Conservation (phyloP, 2,888 invertebrate species). For the Eupithecia subfuscata region DNA sequence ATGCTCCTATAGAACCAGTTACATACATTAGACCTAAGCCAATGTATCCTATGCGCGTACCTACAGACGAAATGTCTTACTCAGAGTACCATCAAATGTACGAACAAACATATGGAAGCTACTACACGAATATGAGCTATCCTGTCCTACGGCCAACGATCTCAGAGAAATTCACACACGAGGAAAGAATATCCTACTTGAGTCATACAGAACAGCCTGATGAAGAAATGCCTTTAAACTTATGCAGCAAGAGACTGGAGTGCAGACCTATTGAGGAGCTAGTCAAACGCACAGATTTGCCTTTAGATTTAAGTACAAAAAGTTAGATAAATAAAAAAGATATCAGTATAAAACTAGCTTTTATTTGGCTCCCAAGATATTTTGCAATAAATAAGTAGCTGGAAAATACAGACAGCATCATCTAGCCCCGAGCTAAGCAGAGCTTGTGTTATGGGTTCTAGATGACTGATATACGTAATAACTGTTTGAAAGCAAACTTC, state of each 20-base stretch:
- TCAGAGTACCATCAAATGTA: constrained; percentile 77
- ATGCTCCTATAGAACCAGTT: constrained; percentile 57
- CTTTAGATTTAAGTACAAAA: constrained; percentile 86
- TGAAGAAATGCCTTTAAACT: constrained; percentile 75
- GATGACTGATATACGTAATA: too few species aligned
- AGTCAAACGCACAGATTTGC: constrained; percentile 79
- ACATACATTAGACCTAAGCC: constrained; percentile 66
- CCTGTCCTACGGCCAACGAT: constrained; percentile 63
- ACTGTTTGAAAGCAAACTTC: background rate
- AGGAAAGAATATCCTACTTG: constrained; percentile 55
- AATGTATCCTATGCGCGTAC: constrained; percentile 68
- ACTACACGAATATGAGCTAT: constrained; percentile 67
- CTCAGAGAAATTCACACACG: constrained; percentile 67
- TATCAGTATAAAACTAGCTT: background rate
- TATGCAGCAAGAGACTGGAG: constrained; percentile 69
- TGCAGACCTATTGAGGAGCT: constrained; percentile 70
- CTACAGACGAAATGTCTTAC: constrained; percentile 73
- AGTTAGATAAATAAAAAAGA: constrained; percentile 60
- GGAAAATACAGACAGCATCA: too few species aligned
- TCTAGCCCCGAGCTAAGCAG: too few species aligned
- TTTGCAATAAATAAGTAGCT: too few species aligned
- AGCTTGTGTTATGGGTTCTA: too few species aligned
- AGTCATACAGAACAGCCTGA: constrained; percentile 45
- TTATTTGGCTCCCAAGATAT: background rate
- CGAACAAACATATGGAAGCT: constrained; percentile 73